Base-by-base conservation (phyloP, 2,888 invertebrate species). In the Apodemia duryi region DNA sequence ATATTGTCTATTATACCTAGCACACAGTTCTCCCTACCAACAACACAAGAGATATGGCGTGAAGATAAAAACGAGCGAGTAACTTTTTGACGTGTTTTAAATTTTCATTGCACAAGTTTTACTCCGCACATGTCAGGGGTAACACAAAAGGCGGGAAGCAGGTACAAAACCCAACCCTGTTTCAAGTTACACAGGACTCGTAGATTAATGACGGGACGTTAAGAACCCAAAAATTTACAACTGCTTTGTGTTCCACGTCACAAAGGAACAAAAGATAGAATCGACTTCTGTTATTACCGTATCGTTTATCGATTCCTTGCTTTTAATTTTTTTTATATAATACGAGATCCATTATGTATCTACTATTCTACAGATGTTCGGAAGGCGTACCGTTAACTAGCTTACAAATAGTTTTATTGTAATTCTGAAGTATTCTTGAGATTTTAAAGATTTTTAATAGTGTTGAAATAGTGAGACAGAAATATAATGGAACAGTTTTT, bases 211-310 rank as follows among this genome's bases (percentile, higher is more conserved):
- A 83, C 86, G 87, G 84, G 87, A 87, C 84, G 87, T 88, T 88
- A 86, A 90, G 88, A 88, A 85, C 88, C 88, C 87, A 88, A 90
- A 89, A 89, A 90, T 88, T 91, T 89, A 91, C 91, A 91, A 91
- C 88, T 88, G 85, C 85, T 88, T 91, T 91, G 91, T 77, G 78
- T 72, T 68, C 72, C 73, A 71, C 72, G 68, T 71, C 84, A 90
- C 88, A 90, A 91, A 81, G 86, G 73, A 78, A 89, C 87, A 91
- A 90, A 80, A 85, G 89, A 87, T 83, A 80, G 82, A 83, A 89
- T 87, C 88, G 78, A 88, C 91, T 91, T 81, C 91, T 88, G 91
- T 85, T 89, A 90, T 88, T 88, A 84, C 88, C 88, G 90, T 88
- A 89, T 90, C 90, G 81, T 82, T 84, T 84, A 86, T 86, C 85